Evolutionary conservation across 1,140 invertebrate genomes (phyloP).

Genomic region (Aphis craccivora): DNA sequence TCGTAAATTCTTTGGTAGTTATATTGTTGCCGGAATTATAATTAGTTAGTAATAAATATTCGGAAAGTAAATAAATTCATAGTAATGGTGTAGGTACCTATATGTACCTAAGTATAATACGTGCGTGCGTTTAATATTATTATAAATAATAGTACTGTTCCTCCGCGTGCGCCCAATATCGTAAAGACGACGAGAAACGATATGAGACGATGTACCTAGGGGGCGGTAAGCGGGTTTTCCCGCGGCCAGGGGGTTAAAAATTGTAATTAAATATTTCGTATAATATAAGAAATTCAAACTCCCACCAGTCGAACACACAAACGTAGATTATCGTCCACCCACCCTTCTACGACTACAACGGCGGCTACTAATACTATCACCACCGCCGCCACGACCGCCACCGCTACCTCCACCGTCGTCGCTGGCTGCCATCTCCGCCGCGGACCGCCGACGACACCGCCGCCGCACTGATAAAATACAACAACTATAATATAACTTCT

Average conservation of each 20-base stretch:
- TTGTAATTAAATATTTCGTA: background rate
- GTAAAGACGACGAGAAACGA: no score
- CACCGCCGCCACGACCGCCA: no score
- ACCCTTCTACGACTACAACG: background rate
- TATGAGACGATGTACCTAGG: no score
- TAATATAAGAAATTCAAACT: background rate
- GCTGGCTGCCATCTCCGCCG: no score
- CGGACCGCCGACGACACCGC: no score
- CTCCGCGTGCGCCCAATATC: background rate
- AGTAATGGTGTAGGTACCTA: background rate
- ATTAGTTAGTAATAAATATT: slow-evolving; percentile 49
- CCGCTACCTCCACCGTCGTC: no score
- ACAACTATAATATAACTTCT: background rate
- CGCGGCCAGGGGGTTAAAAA: background rate
- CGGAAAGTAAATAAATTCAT: slow-evolving; percentile 17
- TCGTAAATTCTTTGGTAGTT: slow-evolving; percentile 50
- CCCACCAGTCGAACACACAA: background rate
- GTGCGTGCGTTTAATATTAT: background rate
- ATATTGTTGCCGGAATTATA: background rate
- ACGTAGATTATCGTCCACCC: background rate
- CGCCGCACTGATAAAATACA: background rate
- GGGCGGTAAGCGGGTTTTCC: no score
- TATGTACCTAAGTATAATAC: background rate
- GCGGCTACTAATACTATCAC: background rate
- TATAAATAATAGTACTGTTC: no score